These are phyloP conservation scores for Phengaris arion DNA, from an alignment of 2,888 invertebrate genomes.

Conservation along the genomic window DNA sequence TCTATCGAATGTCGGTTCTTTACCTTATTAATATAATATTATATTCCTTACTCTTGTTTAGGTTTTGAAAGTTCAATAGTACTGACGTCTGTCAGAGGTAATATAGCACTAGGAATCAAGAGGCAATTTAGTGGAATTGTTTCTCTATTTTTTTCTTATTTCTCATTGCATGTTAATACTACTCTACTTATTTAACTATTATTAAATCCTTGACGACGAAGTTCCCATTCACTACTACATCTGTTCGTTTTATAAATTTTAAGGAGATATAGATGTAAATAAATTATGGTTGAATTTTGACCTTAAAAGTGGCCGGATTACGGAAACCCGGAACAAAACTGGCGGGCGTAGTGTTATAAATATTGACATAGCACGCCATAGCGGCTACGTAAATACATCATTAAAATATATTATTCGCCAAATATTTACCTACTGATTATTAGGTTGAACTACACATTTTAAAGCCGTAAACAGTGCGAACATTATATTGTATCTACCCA, in stretches of 20 bases:
- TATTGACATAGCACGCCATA: not conserved
- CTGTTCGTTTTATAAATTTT: not conserved
- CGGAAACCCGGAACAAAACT: not conserved
- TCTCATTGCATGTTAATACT: not conserved
- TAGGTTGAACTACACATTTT: not conserved
- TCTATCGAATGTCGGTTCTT: too few relatives aligned
- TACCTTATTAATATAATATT: too few relatives aligned
- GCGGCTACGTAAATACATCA: not conserved
- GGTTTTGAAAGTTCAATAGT: too few relatives aligned
- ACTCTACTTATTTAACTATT: not conserved
- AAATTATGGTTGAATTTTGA: constrained; percentile 9
- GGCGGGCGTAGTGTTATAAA: not conserved
- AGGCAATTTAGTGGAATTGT: not conserved
- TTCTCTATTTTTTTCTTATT: too few relatives aligned
- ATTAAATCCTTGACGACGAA: not conserved
- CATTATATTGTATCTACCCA: too few relatives aligned
- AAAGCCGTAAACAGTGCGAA: not conserved
- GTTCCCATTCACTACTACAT: not conserved
- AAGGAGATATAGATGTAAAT: not conserved
- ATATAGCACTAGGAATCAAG: too few relatives aligned
- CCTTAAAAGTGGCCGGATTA: not conserved
- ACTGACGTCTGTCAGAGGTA: too few relatives aligned
- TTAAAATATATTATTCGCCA: not conserved
- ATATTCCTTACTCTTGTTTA: too few relatives aligned
- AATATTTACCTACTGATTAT: not conserved